Evolutionary conservation across 2,888 invertebrate genomes (phyloP), one percentile per base, ranked within the genome.

Genomic region (Drosophila atripex): DNA sequence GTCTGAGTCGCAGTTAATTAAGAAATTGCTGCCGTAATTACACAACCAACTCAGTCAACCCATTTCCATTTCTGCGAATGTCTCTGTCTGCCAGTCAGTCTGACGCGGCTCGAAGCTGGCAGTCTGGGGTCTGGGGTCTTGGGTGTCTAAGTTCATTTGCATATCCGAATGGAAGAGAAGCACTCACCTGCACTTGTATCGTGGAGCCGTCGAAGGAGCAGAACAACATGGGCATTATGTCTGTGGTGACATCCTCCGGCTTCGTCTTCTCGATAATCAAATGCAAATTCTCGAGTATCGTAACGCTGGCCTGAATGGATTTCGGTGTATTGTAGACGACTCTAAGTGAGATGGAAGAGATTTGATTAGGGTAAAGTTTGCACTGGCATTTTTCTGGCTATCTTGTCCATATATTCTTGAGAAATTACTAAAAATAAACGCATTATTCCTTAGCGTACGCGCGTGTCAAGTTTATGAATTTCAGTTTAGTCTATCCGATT

Each of bases 221-320:
- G 92, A 96, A 97, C 53, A 98, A 92, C 92, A 98, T 94, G 4
- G 97, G 97, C 80, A 98, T 92, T 52, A 98, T 94, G 89, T 98
- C 97, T 2, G 93, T 93, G 78, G 95, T 94, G 39, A 96, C 93
- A 76, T 97, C 96, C 46, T 96, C 95, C 47, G 94, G 92, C 12
- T 95, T 94, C 68, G 97, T 96, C 92, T 98, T 98, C 89, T 95
- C 95, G 90, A 98, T 93, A 73, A 98, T 95, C 73, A 96, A 92
- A 91, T 98, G 97, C 82, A 98, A 92, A 91, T 97, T 97, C 92
- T 98, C 98, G 87, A 98, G 92, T 64, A 98, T 93, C 51, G 96
- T 96, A 6, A 97, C 97, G 0, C 96, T 95, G 11, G 97, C 97
- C 91, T 96, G 95, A 69, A 96, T 95, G 64, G 95, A 95, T 92